Evolutionary conservation across 30 jellyfish, hydroid and myxozoan genomes (phyloP), one percentile per base, ranked within the genome.

Genomic region (Chironex yamaguchii): DNA sequence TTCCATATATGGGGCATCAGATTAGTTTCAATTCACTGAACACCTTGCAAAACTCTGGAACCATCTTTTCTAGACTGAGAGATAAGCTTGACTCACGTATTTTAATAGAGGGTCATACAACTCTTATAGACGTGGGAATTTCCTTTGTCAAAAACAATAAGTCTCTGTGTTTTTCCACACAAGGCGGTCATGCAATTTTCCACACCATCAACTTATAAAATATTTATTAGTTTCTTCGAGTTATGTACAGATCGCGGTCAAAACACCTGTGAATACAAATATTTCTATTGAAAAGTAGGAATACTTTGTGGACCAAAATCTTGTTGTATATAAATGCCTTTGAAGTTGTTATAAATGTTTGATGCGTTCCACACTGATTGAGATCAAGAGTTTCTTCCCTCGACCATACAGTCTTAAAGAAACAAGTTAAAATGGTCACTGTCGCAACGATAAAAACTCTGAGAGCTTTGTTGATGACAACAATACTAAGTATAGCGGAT

Each of bases 71-170:
- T 79, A 71, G 68, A 58, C 70, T 30, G 58, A 42, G 17, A 42
- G 58, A 42, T 42, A 42, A 42, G 58, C 58, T 42, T 9, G 58
- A 42, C 58, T 42, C 58, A 42, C 58, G 58, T 17, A 42, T 42
- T 86, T 88, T 84, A 86, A 74, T 72, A 64, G 9, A 51, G 36
- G 90, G 74, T 28, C 66, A 74, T 31, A 86, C 28, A 36, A 9
- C 33, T 23, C 63, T 89, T 71, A 86, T 34, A 34, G 90, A 80
- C 90, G 96, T 86, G 96, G 96, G 96, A 86, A 86, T 72, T 66
- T 84, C 69, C 36, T 86, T 86, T 84, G 85, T 27, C 14, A 0
- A n/a, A 36, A 62, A 86, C 96, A 86, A 86, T 86, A 65, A 26
- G 36, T 29, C 69, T 86, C 87, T 75, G 80, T 69, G 90, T 21